Evolutionary conservation across 2,113 vertebrate species (phyloP), one percentile per base, ranked within the genome.

Genomic region (Plectropomus leopardus): DNA sequence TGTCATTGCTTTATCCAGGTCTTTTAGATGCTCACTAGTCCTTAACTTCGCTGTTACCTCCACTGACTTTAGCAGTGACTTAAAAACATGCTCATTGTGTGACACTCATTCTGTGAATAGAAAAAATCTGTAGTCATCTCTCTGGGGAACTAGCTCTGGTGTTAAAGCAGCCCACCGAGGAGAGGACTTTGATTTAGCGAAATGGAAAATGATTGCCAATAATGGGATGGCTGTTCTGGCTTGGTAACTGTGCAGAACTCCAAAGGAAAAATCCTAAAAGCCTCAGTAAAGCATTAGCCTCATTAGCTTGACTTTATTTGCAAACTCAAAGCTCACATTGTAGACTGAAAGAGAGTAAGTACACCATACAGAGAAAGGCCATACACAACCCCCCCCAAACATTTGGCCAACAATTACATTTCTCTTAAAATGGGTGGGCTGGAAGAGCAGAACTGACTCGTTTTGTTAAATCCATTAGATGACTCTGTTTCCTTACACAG

Each of bases 171-270:
- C 44, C 34, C 34, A 10, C 8, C 44, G 28, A 65, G 55, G 61
- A 28, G 1, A 9, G 14, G 51, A 47, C 23, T 72, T 76, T 69
- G 40, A 65, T 80, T 75, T 50, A 61, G 72, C 72, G 61, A 72
- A 73, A 85, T 72, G 34, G 54, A 76, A 30, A 61, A 4, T 30
- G 40, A 81, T 4, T 14, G 32, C 42, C 78, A 78, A 80, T 86
- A 84, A 88, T 55, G 48, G 19, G 75, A 89, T 86, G 78, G 50
- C 70, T 72, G 54, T 76, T 83, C 82, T 80, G 86, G 81, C 84
- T 74, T n/a, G 13, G 54, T 63, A 7, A 75, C 66, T 42, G 16
- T 23, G 45, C 7, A 21, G 21, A 55, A 34, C 71, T 64, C 63
- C 17, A 16, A 26, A 90, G 47, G 34, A 78, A 82, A 80, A 88